Evolutionary conservation across 2,113 vertebrate species (phyloP), one percentile per base, ranked within the genome.

Genomic region (Oenanthe oenanthe): DNA sequence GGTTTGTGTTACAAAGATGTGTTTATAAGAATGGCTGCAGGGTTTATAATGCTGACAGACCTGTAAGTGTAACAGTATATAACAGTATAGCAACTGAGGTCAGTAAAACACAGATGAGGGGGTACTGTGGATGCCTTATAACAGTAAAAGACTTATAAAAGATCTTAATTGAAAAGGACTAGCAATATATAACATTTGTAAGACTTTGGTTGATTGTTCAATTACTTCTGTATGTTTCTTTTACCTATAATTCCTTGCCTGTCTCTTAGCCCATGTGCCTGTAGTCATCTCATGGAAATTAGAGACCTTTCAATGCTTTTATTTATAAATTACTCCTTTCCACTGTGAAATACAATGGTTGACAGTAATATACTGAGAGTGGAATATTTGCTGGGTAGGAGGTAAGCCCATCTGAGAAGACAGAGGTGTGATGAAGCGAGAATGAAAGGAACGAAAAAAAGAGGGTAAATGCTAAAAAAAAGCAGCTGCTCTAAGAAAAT

Each of bases 1-100:
- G 89, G 95, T 94, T 95, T 97, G 85, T 91, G 94, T 97, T 95
- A 95, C 95, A 97, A 96, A 97, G 96, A 96, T 97, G 74, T 95
- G 94, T 97, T 97, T 96, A 96, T 96, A 96, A 96, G 93, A 73
- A 86, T 89, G 75, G 88, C 92, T 85, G 85, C 93, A 93, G 93
- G 88, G 86, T 81, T 96, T 93, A 94, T 93, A 88, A 97, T 71
- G 93, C 91, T 95, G 92, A 89, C 94, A 97, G 92, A 92, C 79
- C 94, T 22, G 47, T 97, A 95, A 95, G 85, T 96, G 63, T 83
- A 95, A 94, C 86, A 95, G 83, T 90, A 95, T 84, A 50, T 82
- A 95, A 91, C 80, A 95, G 79, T 85, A 95, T 62, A 93, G 67
- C 85, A 90, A 95, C 71, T 93, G 72, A 92, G 76, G 90, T 91